These are phyloP conservation scores for Drosophila pseudoobscura DNA, from an alignment of 1,140 invertebrate genomes.

Conservation along the genomic window DNA sequence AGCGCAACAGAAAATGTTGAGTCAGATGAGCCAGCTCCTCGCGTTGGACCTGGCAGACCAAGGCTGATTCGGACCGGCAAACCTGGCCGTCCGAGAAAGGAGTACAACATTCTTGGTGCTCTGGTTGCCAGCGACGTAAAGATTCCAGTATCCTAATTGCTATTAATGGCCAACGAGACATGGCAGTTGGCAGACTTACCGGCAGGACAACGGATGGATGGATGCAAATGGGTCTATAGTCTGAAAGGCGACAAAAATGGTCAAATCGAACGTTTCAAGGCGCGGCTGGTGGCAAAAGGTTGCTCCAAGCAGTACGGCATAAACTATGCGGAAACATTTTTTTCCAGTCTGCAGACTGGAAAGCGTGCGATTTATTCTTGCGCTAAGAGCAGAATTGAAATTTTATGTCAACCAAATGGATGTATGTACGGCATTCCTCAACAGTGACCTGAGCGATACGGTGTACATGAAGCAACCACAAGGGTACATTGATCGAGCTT, in stretches of 20 bases:
- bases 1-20: no score
- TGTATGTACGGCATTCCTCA: slow-evolving; percentile 17
- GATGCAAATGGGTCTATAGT: not conserved
- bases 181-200: not conserved
- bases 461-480: not conserved
- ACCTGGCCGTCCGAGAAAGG: no score
- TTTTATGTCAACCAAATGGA: slow-evolving; percentile 4
- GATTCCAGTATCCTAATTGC: no score
- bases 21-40: no score
- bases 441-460: not conserved
- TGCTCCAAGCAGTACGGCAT: slow-evolving; percentile 2
- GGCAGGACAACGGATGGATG: not conserved
- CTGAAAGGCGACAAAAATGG: not conserved
- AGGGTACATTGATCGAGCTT: no score
- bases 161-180: not conserved
- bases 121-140: not conserved
- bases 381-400: not conserved
- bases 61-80: no score
- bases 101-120: no score
- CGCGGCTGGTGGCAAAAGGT: not conserved
- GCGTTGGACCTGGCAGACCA: no score
- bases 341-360: no score
- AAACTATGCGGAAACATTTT: not conserved
- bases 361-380: no score
- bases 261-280: not conserved